Evolutionary conservation across 2,113 vertebrate genomes (phyloP).

Genomic region (Condylura cristata): DNA sequence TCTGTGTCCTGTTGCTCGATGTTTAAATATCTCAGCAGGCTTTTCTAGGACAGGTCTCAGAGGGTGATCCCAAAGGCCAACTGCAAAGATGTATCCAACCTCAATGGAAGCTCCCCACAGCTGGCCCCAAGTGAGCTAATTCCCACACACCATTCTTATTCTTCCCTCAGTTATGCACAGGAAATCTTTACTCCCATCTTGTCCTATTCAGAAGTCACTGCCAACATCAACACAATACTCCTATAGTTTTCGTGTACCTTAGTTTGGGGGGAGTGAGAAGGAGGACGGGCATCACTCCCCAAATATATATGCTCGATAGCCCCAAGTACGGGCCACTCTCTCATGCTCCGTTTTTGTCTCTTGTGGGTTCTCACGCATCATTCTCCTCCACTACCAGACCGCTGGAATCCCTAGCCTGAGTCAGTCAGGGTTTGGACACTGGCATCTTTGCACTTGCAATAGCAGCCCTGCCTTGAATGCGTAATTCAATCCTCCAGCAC

Average conservation of each 20-base stretch:
- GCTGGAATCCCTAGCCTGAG: neutral
- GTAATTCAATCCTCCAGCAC: neutral
- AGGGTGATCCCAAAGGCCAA: neutral
- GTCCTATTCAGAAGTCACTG: neutral
- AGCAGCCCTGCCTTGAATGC: neutral
- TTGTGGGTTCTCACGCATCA: neutral
- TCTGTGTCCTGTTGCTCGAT: neutral
- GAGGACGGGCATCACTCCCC: rapidly evolving
- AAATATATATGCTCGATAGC: neutral
- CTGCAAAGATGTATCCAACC: neutral
- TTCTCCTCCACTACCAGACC: neutral
- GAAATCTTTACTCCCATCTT: neutral
- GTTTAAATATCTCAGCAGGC: neutral
- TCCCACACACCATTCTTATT: neutral
- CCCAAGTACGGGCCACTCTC: neutral
- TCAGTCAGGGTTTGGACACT: neutral
- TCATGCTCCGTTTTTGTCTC: neutral
- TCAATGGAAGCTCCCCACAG: neutral
- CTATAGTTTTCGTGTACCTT: too few relatives aligned
- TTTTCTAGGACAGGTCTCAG: neutral
- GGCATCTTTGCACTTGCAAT: neutral
- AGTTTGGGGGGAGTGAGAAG: too few relatives aligned
- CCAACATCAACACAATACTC: neutral
- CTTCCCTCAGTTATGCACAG: too few relatives aligned
- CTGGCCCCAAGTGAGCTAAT: neutral